Base-by-base conservation (phyloP, 1,140 invertebrate genomes). In the Polyergus mexicanus region DNA sequence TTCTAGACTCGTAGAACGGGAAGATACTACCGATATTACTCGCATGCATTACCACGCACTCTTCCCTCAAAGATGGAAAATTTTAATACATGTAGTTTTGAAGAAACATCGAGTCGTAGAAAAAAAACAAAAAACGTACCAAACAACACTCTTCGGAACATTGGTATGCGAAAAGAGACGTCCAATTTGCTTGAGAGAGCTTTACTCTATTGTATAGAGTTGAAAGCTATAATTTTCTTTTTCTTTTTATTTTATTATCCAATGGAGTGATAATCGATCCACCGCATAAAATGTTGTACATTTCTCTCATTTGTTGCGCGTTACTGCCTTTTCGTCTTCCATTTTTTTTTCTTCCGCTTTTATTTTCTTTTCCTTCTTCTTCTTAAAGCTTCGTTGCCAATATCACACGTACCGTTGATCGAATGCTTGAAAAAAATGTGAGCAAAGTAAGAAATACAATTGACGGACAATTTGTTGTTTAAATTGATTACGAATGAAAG, bases 341-440 rank as follows among this genome's bases (percentile, higher is more conserved):
- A 11, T 5, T 80, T 65, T 5, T 3, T 16, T 32, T 16, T 25
- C 16, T 19, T 19, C 16, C 5, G 47, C 16, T 51, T 22, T 13
- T 13, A n/a, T 16, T 13, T 35, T 8, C 7, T 38, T 16, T 11
- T 62, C 19, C 38, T 65, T 2, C 22, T 56, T 56, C 44, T 11
- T 80, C 8, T 32, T 16, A 38, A 13, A 22, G 28, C 19, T 6
- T 32, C 6, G 10, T 32, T 13, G 47, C 16, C 38, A 68, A 74
- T 4, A 47, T 54, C 38, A 3, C 32, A 19, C 41, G 25, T 51
- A 41, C 11, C 7, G n/a, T 6, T 8, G 16, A 38, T 56, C 10
- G 19, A 69, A 28, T 80, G 10, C 77, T 56, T 80, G 35, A 41
- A 38, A 25, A 56, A 41, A 56, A 32, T 11, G 19, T 19, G 25